Base-by-base conservation (phyloP, 2,113 vertebrate species). In the Rhea pennata region DNA sequence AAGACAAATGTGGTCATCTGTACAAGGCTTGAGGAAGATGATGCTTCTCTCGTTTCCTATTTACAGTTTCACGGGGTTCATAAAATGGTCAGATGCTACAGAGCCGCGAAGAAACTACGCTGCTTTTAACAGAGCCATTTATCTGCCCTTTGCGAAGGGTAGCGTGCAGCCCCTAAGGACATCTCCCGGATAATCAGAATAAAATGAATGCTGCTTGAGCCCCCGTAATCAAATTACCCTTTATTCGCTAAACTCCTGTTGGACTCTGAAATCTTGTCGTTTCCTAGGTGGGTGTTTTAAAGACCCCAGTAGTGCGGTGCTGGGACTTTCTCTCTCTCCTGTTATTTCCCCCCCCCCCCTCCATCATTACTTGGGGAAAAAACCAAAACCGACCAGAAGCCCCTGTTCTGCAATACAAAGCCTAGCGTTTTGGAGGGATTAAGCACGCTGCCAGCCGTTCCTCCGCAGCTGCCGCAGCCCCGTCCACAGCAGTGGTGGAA, bases 161-260 rank as follows among this genome's bases (percentile, higher is more conserved):
- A 97, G 71, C 62, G 48, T 81, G 81, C 84, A 84, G 84, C 97
- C 96, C 94, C 97, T 19, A 80, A 96, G 96, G 97, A 97, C 36
- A 78, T 87, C 94, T 97, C 95, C 96, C 90, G 87, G 88, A 97
- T 97, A 98, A 97, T 97, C 97, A 96, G 96, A 97, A 97, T 97
- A 95, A 98, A 98, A 98, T 97, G 94, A 97, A 97, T 96, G 95
- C 81, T 95, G 72, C 96, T 96, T 96, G 94, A 97, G 94, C 95
- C 97, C 96, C 96, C 98, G 96, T 97, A 98, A 98, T 98, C 96
- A 97, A 98, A 98, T 98, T 97, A 97, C 74, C 95, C 95, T 97
- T 97, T 97, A 97, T 97, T 97, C 91, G 92, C 96, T 94, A 93
- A 95, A 95, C 91, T 76, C 87, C 91, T 97, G 97, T 96, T 94